A percentile compares a stretch with the other conserved stretches of the same genome.
Evolutionary conservation across 2,888 invertebrate species (phyloP).

Genomic region (Noctua comes): DNA sequence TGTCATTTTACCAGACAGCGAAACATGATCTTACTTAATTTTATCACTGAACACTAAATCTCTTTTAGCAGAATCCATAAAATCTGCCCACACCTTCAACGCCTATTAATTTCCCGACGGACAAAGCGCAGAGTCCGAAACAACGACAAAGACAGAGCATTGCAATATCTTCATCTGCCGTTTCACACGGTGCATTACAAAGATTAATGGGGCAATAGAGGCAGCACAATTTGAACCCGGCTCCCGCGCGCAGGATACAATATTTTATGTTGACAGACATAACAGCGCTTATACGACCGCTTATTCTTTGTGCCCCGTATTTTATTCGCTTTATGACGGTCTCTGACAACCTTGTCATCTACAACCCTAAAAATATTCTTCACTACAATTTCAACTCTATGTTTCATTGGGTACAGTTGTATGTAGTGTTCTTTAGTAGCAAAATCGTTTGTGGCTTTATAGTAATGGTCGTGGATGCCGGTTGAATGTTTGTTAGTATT

Average conservation of each 20-base stretch:
- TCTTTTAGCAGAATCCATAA: conserved; percentile 69
- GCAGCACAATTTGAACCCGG: conserved; percentile 86
- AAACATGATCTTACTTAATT: conserved; percentile 69
- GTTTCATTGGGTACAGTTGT: conserved; percentile 49
- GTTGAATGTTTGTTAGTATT: conserved; percentile 90
- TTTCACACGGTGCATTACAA: conserved; percentile 86
- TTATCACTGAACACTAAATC: conserved; percentile 68
- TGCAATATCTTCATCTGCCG: conserved; percentile 84
- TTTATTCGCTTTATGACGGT: conserved; percentile 90
- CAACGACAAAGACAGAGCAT: conserved; percentile 74
- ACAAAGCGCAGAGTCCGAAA: conserved; percentile 69
- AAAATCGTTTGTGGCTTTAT: conserved; percentile 70
- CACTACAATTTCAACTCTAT: conserved; percentile 72
- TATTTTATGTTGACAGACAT: conserved; percentile 90
- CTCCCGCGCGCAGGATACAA: conserved; percentile 88
- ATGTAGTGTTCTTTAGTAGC: conserved; percentile 41
- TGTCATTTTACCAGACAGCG: conserved; percentile 59
- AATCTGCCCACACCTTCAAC: conserved; percentile 69
- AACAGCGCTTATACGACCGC: conserved; percentile 90
- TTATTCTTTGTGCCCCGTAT: conserved; percentile 90
- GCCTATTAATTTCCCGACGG: conserved; percentile 68
- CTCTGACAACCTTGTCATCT: conserved; percentile 73
- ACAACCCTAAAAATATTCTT: conserved; percentile 49
- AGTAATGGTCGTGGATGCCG: conserved; percentile 89
- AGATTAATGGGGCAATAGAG: conserved; percentile 88